Evolutionary conservation across 2,113 vertebrate genomes (phyloP).

Genomic region (Sprattus sprattus): DNA sequence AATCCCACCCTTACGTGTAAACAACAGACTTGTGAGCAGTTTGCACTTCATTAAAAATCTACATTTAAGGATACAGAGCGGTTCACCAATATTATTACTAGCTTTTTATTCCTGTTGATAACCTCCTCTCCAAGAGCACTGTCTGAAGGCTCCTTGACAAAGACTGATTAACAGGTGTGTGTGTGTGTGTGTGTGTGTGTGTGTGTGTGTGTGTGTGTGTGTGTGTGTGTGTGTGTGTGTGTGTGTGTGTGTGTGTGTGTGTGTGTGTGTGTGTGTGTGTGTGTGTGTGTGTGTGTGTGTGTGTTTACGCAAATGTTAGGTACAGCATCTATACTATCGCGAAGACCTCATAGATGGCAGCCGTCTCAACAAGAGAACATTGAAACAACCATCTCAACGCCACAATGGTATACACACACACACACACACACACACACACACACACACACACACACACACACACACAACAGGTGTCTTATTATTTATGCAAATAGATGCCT

Average conservation of each 20-base stretch:
- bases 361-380: constrained; percentile 11
- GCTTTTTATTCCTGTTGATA: too few species aligned
- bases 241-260: background rate
- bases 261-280: constrained; percentile 6
- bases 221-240: too few species aligned
- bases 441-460: background rate
- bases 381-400: background rate
- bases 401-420: background rate
- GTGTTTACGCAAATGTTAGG: constrained; percentile 46
- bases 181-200: background rate
- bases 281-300: background rate
- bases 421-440: background rate
- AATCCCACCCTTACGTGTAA: too few species aligned
- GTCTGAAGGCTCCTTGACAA: too few species aligned
- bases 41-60: too few species aligned
- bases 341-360: constrained; percentile 58
- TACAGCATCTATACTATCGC: constrained; percentile 74
- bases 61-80: background rate
- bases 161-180: too few species aligned
- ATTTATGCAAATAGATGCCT: background rate
- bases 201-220: too few species aligned
- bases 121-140: too few species aligned
- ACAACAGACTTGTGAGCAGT: too few species aligned
- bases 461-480: background rate
- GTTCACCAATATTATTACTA: background rate